Conservation (phyloP, 1,140 invertebrate genomes). For the Chironomus striatipennis region DNA sequence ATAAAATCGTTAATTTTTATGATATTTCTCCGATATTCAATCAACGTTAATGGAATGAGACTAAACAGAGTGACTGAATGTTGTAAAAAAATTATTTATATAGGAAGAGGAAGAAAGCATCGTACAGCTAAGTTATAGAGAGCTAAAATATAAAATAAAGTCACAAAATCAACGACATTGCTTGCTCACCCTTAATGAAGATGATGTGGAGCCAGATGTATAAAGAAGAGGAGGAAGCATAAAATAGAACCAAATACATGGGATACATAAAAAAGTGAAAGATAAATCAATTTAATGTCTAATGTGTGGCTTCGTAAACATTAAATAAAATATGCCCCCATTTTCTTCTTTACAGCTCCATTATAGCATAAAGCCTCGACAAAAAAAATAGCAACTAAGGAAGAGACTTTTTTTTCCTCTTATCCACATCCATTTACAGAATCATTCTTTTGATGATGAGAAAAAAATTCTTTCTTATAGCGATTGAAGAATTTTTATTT, state of each 20-base stretch:
- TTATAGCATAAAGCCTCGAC: neutral
- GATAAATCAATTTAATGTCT: constrained; percentile 23
- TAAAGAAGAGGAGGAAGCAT: neutral
- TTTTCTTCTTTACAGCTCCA: neutral
- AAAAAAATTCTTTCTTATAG: neutral
- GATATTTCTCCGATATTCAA: constrained; percentile 18
- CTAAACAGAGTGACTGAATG: neutral
- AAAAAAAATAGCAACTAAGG: no score
- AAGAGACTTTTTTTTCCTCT: neutral
- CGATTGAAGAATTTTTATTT: neutral
- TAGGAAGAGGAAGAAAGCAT: no score
- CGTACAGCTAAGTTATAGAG: neutral
- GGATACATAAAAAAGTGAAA: neutral
- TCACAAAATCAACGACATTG: constrained; percentile 8
- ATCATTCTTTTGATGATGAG: constrained; percentile 4
- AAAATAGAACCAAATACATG: neutral
- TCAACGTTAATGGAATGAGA: constrained; percentile 20
- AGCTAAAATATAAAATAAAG: neutral
- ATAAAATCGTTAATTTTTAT: constrained; percentile 6
- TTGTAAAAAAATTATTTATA: neutral
- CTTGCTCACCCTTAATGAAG: neutral
- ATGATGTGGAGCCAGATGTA: neutral
- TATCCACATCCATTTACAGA: neutral
- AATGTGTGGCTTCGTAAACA: constrained; percentile 17
- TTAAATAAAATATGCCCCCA: constrained; percentile 22